Evolutionary conservation across 2,888 invertebrate genomes (phyloP).

Genomic region (Euclidia mi): DNA sequence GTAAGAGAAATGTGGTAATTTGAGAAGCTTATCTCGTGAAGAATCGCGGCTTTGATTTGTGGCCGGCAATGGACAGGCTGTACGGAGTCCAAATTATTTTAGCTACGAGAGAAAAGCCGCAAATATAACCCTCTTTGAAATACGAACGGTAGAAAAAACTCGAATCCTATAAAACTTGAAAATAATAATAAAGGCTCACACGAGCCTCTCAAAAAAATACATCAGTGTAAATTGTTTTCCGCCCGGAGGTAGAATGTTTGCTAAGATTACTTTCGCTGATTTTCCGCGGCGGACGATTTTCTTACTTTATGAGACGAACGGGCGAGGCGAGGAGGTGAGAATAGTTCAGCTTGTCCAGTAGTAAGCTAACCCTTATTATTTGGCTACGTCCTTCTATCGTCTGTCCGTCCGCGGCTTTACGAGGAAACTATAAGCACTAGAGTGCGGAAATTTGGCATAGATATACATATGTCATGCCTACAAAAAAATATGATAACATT

Average conservation of each 20-base stretch:
- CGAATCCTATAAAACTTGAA: constrained; percentile 50
- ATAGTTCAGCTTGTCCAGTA: constrained; percentile 63
- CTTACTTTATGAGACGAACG: constrained; percentile 71
- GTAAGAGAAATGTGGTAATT: constrained; percentile 42
- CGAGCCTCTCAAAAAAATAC: constrained; percentile 70
- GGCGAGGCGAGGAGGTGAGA: constrained; percentile 65
- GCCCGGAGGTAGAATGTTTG: constrained; percentile 74
- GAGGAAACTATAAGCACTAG: too few relatives aligned
- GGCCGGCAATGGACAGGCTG: constrained; percentile 22
- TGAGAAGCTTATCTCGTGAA: constrained; percentile 55
- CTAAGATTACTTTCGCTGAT: constrained; percentile 78
- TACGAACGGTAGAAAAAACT: constrained; percentile 47
- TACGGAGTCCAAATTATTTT: constrained; percentile 37
- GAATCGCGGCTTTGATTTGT: constrained; percentile 47
- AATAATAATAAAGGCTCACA: constrained; percentile 52
- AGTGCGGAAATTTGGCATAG: too few relatives aligned
- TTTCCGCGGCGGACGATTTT: constrained; percentile 73
- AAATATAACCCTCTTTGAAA: constrained; percentile 42
- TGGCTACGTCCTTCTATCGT: too few relatives aligned
- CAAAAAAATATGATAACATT: too few relatives aligned
- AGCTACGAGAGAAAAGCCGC: constrained; percentile 28
- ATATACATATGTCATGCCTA: too few relatives aligned
- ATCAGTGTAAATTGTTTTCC: constrained; percentile 78
- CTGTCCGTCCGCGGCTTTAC: too few relatives aligned
- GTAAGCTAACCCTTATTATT: too few relatives aligned